A percentile compares a stretch with the other conserved stretches of the same genome.
These are phyloP conservation scores for Drosophila cognata DNA, from an alignment of 2,888 invertebrate genomes.

Conservation along the genomic window DNA sequence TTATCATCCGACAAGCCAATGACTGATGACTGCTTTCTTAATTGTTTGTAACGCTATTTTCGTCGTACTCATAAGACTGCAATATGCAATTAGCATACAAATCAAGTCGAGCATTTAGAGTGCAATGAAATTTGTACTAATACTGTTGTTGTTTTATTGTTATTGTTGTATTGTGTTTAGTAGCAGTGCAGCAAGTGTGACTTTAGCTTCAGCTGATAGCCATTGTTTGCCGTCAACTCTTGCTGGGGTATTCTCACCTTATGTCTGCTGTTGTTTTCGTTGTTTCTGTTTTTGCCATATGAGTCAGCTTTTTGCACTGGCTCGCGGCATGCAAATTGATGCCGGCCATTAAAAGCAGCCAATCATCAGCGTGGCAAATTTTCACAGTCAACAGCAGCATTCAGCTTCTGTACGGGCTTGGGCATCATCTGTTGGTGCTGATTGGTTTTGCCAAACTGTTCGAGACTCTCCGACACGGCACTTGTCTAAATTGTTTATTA, in stretches of 20 bases:
- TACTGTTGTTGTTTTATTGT: constrained; percentile 43
- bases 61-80: constrained; percentile 32
- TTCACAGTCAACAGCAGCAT: constrained; percentile 19
- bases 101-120: constrained; percentile 65
- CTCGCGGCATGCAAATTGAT: constrained; percentile 19
- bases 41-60: constrained; percentile 53
- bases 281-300: constrained; percentile 11
- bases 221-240: constrained; percentile 26
- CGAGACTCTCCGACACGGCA: background rate
- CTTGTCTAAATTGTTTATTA: background rate
- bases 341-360: constrained; percentile 37
- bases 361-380: constrained; percentile 40
- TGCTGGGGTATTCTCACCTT: constrained; percentile 7
- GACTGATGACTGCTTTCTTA: constrained; percentile 61
- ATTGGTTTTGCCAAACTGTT: constrained; percentile 17
- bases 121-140: constrained; percentile 67
- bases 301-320: constrained; percentile 43
- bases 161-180: constrained; percentile 25
- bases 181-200: constrained; percentile 7
- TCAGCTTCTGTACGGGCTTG: constrained; percentile 3
- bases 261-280: constrained; percentile 5
- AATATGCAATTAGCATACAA: constrained; percentile 70
- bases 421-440: constrained; percentile 3
- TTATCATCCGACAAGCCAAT: constrained; percentile 47
- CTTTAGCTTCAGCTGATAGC: background rate